phyloP scores from a whole-genome alignment of 2,888 invertebrate genomes.

The Psococerastis gibbosa region DNA sequence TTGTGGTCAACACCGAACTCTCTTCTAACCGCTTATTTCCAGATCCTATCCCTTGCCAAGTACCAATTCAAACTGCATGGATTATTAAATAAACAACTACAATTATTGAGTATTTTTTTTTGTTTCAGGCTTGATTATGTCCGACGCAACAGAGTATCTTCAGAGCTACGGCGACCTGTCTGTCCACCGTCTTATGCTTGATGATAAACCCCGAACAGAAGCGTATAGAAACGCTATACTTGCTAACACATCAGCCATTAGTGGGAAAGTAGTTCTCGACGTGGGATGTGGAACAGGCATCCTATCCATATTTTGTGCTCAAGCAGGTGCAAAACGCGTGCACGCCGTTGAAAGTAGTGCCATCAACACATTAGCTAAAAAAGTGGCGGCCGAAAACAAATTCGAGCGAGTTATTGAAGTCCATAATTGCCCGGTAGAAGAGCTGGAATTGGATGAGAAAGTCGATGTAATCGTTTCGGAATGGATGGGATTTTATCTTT shows the following conservation, averaged over 20 bases:
- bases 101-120: no score
- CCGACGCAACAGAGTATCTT: constrained; percentile 35
- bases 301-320: constrained; percentile 72
- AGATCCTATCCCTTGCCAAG: no score
- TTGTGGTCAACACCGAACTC: no score
- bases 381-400: constrained; percentile 51
- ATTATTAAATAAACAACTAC: no score
- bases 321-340: constrained; percentile 75
- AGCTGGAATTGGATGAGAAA: constrained; percentile 46
- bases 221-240: constrained; percentile 67
- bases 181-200: constrained; percentile 62
- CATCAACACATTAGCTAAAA: constrained; percentile 40
- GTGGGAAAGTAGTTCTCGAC: constrained; percentile 65
- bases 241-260: constrained; percentile 41
- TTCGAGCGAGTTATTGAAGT: constrained; percentile 46
- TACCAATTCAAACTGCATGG: no score
- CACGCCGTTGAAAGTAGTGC: constrained; percentile 70
- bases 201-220: constrained; percentile 52
- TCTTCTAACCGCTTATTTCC: no score
- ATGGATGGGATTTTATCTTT: constrained; percentile 95
- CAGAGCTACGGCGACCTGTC: constrained; percentile 54
- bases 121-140: no score
- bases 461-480: constrained; percentile 86
- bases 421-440: constrained; percentile 57
- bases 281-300: constrained; percentile 76